Conservation (phyloP, 2,797 vertebrate species). For the Nannoperca australis region DNA sequence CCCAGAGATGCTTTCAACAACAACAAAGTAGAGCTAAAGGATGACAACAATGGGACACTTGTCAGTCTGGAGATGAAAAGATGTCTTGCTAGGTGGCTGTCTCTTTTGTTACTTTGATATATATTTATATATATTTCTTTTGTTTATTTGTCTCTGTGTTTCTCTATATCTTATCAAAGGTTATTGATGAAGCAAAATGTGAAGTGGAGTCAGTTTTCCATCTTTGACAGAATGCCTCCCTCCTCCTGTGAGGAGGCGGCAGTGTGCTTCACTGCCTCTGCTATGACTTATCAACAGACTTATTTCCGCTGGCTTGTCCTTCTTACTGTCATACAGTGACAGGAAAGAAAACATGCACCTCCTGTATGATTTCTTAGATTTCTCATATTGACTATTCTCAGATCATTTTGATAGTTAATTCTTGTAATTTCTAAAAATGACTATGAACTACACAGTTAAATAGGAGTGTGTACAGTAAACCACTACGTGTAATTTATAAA, state of each 20-base stretch:
- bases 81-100: constrained; percentile 77
- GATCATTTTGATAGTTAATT: constrained; percentile 1
- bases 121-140: constrained; percentile 48
- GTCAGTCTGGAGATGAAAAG: constrained; percentile 87
- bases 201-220: constrained; percentile 74
- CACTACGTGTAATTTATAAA: background rate
- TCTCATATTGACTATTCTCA: constrained; percentile 10
- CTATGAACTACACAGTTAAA: background rate
- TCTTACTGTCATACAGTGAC: constrained; percentile 57
- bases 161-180: constrained; percentile 71
- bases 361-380: constrained; percentile 35
- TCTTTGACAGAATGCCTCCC: constrained; percentile 58
- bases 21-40: constrained; percentile 78
- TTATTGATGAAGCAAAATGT: constrained; percentile 76
- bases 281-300: constrained; percentile 69
- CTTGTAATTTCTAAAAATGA: background rate
- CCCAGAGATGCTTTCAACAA: constrained; percentile 82
- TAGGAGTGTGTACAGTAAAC: background rate
- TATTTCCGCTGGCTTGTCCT: constrained; percentile 73
- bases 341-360: constrained; percentile 32
- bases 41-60: constrained; percentile 85
- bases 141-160: constrained; percentile 69
- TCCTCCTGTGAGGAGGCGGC: constrained; percentile 60
- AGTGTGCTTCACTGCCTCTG: constrained; percentile 66
- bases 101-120: constrained; percentile 73